phyloP scores from a whole-genome alignment of 37 sponge, comb jelly and placozoan species.

The Oscarella lobularis region DNA sequence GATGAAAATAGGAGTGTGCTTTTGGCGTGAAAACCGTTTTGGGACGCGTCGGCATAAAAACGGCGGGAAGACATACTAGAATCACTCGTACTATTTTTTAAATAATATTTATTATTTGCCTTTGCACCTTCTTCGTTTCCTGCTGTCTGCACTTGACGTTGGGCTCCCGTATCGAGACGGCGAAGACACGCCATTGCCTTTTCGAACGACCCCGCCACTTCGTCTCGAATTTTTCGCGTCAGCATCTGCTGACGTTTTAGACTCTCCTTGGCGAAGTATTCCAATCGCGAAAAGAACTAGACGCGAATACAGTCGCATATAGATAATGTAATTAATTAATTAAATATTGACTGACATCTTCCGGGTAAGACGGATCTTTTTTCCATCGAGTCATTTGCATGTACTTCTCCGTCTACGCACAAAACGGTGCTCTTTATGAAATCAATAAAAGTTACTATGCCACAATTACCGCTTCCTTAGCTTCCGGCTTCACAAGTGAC shows the following conservation, averaged over 20 bases:
- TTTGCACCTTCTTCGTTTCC: conserved; percentile 33
- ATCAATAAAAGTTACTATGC: too few relatives aligned
- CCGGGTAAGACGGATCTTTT: too few relatives aligned
- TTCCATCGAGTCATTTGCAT: too few relatives aligned
- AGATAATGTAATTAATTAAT: background rate
- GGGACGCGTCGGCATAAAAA: conserved; percentile 63
- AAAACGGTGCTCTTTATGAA: too few relatives aligned
- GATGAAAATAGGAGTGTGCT: conserved; percentile 74
- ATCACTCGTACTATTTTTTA: too few relatives aligned
- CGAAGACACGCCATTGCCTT: conserved; percentile 44
- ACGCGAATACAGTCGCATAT: background rate
- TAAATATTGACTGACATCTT: background rate
- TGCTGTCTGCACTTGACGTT: background rate
- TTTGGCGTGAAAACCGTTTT: conserved; percentile 46
- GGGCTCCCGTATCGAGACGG: conserved; percentile 14
- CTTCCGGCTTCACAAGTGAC: too few relatives aligned
- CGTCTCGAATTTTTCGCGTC: conserved; percentile 35
- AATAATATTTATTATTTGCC: background rate
- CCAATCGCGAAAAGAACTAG: conserved; percentile 72
- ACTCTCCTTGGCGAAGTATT: conserved; percentile 57
- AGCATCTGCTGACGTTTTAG: conserved; percentile 38
- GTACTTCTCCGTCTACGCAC: too few relatives aligned
- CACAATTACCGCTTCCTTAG: too few relatives aligned
- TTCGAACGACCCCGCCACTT: conserved; percentile 57
- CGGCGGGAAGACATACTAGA: conserved; percentile 63